phyloP scores from a whole-genome alignment of 1,140 invertebrate species.

The Cydia splendana region DNA sequence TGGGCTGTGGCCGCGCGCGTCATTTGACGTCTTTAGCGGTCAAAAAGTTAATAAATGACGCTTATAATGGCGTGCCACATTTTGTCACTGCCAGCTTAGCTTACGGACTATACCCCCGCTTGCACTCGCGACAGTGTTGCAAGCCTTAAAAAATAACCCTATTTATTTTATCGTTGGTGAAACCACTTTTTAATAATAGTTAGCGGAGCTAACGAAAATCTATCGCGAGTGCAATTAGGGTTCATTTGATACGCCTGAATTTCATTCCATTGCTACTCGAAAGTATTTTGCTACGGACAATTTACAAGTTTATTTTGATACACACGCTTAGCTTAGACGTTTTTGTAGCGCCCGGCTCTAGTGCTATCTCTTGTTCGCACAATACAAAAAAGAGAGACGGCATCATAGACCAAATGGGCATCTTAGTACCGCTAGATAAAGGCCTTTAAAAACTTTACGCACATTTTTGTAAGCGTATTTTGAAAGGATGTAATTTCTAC shows the following conservation, averaged over 20 bases:
- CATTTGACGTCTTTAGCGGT: too few relatives aligned
- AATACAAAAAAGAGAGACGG: conserved; percentile 33
- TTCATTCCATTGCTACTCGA: conserved; percentile 61
- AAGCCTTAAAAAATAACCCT: conserved; percentile 31
- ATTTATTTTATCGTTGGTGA: conserved; percentile 15
- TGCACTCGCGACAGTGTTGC: conserved; percentile 39
- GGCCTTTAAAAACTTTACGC: conserved; percentile 46
- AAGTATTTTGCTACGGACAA: conserved; percentile 68
- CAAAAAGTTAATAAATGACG: too few relatives aligned
- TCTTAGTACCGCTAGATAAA: conserved; percentile 50
- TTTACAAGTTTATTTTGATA: conserved; percentile 64
- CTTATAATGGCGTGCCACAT: too few relatives aligned
- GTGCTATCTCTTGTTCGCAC: conserved; percentile 27
- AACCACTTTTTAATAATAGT: conserved; percentile 19
- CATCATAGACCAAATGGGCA: conserved; percentile 33
- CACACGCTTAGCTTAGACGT: conserved; percentile 58
- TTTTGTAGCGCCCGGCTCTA: conserved; percentile 39
- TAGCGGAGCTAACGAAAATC: conserved; percentile 1
- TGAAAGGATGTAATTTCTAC: conserved; percentile 38
- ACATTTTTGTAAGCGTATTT: conserved; percentile 44
- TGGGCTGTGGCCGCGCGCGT: too few relatives aligned
- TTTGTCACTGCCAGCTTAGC: too few relatives aligned
- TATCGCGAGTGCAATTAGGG: conserved; percentile 41
- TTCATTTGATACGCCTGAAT: conserved; percentile 58
- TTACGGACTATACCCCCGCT: neutral